These are phyloP conservation scores for Peromyscus melanophrys DNA, from an alignment of 2,797 vertebrate species.

Conservation along the genomic window DNA sequence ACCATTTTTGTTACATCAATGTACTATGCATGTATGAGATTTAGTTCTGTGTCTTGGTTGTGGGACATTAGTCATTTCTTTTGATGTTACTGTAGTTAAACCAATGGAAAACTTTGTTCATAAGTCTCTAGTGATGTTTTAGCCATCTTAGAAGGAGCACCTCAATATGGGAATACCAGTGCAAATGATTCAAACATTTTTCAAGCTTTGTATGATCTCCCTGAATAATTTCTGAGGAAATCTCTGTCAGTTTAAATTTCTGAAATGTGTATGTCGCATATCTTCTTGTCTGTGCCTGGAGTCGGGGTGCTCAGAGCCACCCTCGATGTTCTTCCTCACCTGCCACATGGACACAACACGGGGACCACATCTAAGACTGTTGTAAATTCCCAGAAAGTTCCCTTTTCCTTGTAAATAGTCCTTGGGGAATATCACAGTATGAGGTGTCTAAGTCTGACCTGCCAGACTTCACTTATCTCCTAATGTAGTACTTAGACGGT, in stretches of 20 bases:
- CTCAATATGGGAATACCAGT: not conserved
- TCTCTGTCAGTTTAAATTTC: not conserved
- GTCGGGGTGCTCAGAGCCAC: no score
- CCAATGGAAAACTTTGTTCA: not conserved
- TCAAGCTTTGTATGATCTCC: not conserved
- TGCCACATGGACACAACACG: rapidly evolving
- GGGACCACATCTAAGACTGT: no score
- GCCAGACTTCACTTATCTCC: not conserved
- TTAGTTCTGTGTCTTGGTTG: not conserved
- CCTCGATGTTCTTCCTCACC: not conserved
- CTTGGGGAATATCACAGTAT: not conserved
- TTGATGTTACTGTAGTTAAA: not conserved
- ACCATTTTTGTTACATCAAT: conserved; percentile 15
- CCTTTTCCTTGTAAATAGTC: not conserved
- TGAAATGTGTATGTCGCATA: not conserved
- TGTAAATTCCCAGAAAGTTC: not conserved
- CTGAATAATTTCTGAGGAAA: not conserved
- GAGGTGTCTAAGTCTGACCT: not conserved
- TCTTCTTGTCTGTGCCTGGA: not conserved
- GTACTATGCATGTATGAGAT: not conserved
- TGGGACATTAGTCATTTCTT: not conserved
- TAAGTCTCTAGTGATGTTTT: not conserved
- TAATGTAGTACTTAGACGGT: rapidly evolving
- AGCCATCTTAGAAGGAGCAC: not conserved
- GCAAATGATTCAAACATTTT: not conserved